A percentile compares a stretch with the other conserved stretches of the same genome.
These are phyloP conservation scores for Gymnobelideus leadbeateri DNA, from an alignment of 2,113 vertebrate genomes.

Conservation along the genomic window DNA sequence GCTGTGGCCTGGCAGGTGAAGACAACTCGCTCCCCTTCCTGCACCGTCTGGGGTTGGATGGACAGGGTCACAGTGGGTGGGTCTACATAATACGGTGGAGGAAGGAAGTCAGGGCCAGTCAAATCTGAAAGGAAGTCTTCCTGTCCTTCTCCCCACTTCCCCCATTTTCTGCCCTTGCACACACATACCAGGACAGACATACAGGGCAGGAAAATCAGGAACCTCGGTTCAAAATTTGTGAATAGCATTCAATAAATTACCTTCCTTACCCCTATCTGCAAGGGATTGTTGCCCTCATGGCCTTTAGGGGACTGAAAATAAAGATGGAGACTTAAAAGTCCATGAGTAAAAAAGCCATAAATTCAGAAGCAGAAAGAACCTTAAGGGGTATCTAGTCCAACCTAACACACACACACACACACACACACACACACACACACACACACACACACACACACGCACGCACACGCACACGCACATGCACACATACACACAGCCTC, in stretches of 20 bases:
- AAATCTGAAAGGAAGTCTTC: accelerated
- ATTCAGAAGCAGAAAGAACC: not conserved
- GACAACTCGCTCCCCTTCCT: conserved; percentile 93
- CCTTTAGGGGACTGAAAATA: not conserved
- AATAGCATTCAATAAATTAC: not conserved
- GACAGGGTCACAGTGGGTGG: conserved; percentile 94
- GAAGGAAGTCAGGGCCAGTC: conserved; percentile 13
- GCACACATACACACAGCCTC: not conserved
- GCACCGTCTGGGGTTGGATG: conserved; percentile 95
- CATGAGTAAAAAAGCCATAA: not conserved
- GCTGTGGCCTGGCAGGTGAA: conserved; percentile 95
- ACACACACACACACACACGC: too few species aligned
- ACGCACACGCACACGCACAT: too few species aligned
- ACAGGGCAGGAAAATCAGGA: not conserved
- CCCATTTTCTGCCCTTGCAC: not conserved
- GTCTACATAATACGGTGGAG: conserved; percentile 81
- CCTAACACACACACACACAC: too few species aligned
- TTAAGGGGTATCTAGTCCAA: not conserved
- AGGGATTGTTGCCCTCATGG: not conserved
- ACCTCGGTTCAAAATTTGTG: not conserved
- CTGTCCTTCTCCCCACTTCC: not conserved
- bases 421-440: too few species aligned
- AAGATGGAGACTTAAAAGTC: not conserved
- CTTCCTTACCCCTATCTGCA: not conserved
- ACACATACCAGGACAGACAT: not conserved